phyloP scores from a whole-genome alignment of 2,113 vertebrate genomes.

The Nycticryphes semicollaris region DNA sequence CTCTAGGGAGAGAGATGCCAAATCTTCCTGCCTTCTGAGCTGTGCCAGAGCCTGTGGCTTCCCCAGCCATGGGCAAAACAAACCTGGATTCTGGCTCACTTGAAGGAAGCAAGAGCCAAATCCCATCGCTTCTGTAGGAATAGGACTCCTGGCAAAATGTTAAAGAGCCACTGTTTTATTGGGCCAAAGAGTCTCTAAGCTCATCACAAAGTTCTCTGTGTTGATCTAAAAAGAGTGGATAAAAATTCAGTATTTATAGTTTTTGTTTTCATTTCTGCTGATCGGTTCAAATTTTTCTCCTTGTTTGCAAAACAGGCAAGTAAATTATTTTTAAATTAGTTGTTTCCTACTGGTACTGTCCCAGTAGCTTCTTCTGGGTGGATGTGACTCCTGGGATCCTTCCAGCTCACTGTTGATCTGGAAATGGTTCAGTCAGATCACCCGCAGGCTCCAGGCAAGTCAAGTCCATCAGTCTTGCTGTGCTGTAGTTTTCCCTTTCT shows the following conservation, averaged over 20 bases:
- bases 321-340: neutral
- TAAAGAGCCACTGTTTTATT: neutral
- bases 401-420: neutral
- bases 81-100: neutral
- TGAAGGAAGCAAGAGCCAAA: neutral
- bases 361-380: neutral
- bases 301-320: neutral
- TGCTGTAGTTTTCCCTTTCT: neutral
- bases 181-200: neutral
- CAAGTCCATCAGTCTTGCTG: neutral
- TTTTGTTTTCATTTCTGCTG: neutral
- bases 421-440: neutral
- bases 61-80: neutral
- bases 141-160: neutral
- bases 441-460: neutral
- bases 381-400: neutral
- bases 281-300: neutral
- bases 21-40: neutral
- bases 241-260: neutral
- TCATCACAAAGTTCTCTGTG: neutral
- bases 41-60: accelerated
- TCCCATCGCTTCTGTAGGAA: neutral
- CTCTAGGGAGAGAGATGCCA: neutral
- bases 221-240: neutral
- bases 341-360: neutral